Base-by-base conservation (phyloP, 2,888 invertebrate genomes). In the Eumacrocentrus americanus region DNA sequence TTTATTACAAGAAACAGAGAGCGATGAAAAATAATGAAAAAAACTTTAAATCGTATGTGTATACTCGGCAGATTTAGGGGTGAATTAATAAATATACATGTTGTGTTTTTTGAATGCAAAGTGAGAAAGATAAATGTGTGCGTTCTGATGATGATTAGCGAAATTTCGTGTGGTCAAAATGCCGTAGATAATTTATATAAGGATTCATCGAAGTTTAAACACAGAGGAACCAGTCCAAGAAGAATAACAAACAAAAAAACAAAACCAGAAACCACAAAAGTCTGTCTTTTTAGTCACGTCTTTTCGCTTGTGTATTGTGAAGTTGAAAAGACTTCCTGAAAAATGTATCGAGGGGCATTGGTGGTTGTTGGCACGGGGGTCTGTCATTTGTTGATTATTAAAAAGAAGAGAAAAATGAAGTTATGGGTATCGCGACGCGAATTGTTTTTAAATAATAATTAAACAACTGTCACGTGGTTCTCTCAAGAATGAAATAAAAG, bases 11-110 rank as follows among this genome's bases (percentile, higher is more conserved):
- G 20, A 22, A 4, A 38, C 12, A 38, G 7, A n/a, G 11, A n/a
- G 9, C n/a, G 11, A 22, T n/a, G 14, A 25, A 11, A 25, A 23
- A 25, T 14, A 38, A 53, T 40, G 18, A 7, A 47, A 12, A 54
- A 61, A n/a, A n/a, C n/a, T n/a, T n/a, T 61, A 66, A 68, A 71
- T 69, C 70, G 71, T 72, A 75, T 74, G 73, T 73, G 72, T 73
- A 73, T 68, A 72, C 72, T 74, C 70, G 67, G 67, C 72, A 70
- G 68, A 69, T 61, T 55, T 63, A 62, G 60, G 57, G 9, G 29
- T 29, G 29, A 29, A 9, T 29, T 29, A 29, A 29, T 9, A 7
- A 5, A 25, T 40, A n/a, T 40, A 12, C 25, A 7, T 42, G 34
- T 58, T 35, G 44, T 48, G 57, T 58, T 46, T 42, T 56, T 60